Base-by-base conservation (phyloP, 2,888 invertebrate genomes). In the Patella depressa region DNA sequence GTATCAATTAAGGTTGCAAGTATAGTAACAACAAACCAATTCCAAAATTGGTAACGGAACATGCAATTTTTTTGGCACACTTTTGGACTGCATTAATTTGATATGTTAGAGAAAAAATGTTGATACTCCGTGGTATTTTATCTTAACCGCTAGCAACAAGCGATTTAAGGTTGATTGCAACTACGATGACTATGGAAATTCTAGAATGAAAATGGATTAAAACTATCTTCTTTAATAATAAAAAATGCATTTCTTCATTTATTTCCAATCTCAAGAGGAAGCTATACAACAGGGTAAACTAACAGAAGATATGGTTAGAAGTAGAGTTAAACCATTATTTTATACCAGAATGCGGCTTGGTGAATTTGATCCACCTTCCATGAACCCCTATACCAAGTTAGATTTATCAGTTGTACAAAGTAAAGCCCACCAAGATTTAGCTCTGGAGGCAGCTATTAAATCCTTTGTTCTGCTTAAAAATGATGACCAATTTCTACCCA, bases 271-370 rank as follows among this genome's bases (percentile, higher is more conserved):
- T 65, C 19, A 65, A 65, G 85, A 73, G 76, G 81, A 84, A 70
- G 86, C 86, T n/a, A 81, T 86, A 12, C 79, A 83, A 53, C 77
- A 81, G 65, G 83, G 82, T 12, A 83, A 81, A 72, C 70, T 85
- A 45, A 81, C 79, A 1, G 84, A 85, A 74, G 73, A 45, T 2
- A 79, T 82, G 15, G 80, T 86, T 2, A 71, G 85, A 70, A 84
- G 84, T 53, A 78, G 83, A 45, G 87, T 83, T 2, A 88, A 86
- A 71, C 87, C 87, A n/a, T 79, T 89, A 53, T 88, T 89, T 80
- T 85, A 87, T 76, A 88, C 88, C 34, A 81, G 88, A 77, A 88
- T 89, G 88, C 81, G 87, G 74, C 82, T 89, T 3, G 88, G 88
- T n/a, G 88, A 88, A 75, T 89, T 89, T 81, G 88, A 89, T 76